These are phyloP conservation scores for Aspiorhynchus laticeps DNA, from an alignment of 2,113 vertebrate genomes.

Conservation along the genomic window DNA sequence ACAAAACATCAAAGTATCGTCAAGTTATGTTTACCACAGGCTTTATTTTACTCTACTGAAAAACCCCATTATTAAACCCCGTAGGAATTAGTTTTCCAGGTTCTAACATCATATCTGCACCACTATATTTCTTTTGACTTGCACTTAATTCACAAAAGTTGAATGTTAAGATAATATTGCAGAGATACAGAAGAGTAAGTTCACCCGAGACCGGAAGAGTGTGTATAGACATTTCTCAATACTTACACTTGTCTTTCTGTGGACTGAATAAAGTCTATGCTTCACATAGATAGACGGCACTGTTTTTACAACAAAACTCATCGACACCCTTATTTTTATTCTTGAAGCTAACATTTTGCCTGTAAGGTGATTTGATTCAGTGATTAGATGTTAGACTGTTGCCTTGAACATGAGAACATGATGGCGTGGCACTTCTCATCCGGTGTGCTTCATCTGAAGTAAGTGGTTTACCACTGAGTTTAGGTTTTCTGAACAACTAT, in stretches of 20 bases:
- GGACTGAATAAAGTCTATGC: background rate
- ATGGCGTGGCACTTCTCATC: background rate
- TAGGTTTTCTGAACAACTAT: background rate
- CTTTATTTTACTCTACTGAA: no score
- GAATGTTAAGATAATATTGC: background rate
- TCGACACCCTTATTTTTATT: background rate
- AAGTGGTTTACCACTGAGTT: background rate
- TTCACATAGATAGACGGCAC: background rate
- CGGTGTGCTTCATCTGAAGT: background rate
- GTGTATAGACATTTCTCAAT: background rate
- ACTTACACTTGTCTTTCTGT: background rate
- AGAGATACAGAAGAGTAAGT: background rate
- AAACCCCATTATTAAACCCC: no score
- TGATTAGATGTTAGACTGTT: background rate
- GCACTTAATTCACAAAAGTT: no score
- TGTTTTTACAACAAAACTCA: background rate
- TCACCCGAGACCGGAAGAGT: background rate
- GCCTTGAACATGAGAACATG: background rate
- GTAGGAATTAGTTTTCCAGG: no score
- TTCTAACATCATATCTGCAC: no score
- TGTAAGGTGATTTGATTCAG: background rate
- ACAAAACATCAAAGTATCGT: no score
- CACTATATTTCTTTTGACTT: no score
- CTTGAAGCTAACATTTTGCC: background rate
- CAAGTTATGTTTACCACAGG: no score